Conservation (phyloP, 1,140 invertebrate genomes). For the Ridgeia piscesae region DNA sequence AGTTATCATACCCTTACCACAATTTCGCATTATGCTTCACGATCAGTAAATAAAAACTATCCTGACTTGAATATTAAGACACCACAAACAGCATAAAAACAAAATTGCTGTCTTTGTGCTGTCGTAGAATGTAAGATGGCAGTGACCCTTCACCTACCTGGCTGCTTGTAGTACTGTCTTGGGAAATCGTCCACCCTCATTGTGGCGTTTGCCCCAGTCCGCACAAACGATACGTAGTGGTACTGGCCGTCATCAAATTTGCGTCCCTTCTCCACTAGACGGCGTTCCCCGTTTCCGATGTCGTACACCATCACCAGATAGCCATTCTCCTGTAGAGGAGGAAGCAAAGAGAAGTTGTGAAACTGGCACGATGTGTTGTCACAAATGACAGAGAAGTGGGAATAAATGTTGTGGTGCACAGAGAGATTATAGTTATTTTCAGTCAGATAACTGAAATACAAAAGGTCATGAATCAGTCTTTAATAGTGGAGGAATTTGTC, state of each 20-base stretch:
- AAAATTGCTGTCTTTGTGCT: too few relatives aligned
- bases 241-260: constrained; percentile 47
- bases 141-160: not conserved
- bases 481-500: too few relatives aligned
- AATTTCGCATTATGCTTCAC: too few relatives aligned
- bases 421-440: too few relatives aligned
- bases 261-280: constrained; percentile 27
- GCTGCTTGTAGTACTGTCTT: not conserved
- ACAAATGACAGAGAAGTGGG: not conserved
- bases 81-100: not conserved
- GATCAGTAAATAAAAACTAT: too few relatives aligned
- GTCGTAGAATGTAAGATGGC: not conserved
- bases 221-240: constrained; percentile 45
- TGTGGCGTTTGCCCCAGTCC: constrained; percentile 38
- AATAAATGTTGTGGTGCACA: too few relatives aligned
- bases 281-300: constrained; percentile 35
- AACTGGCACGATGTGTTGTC: not conserved
- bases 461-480: too few relatives aligned
- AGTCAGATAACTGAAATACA: too few relatives aligned
- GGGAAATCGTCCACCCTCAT: constrained; percentile 40
- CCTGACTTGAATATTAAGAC: too few relatives aligned
- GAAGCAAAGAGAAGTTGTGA: not conserved
- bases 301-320: constrained; percentile 42
- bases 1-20: too few relatives aligned
- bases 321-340: constrained; percentile 39